phyloP scores from a whole-genome alignment of 2,888 invertebrate species.

The Eupsilia transversa region DNA sequence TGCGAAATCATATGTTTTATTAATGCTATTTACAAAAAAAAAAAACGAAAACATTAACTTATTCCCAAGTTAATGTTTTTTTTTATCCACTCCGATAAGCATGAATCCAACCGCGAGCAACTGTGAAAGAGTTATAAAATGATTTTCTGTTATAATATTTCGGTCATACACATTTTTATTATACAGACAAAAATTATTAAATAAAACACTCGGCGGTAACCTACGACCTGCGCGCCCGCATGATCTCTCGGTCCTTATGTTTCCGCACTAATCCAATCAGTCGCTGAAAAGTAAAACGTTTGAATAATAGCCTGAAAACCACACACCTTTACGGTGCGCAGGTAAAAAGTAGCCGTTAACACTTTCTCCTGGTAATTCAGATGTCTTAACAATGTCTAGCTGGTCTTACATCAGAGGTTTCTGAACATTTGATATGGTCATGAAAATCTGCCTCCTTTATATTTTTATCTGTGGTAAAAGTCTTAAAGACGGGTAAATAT shows the following conservation, averaged over 20 bases:
- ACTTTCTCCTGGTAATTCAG: slow-evolving; percentile 54
- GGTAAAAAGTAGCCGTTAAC: slow-evolving; percentile 37
- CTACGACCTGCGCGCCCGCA: not conserved
- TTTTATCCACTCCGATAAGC: too few relatives aligned
- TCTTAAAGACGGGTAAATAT: not conserved
- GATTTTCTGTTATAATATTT: too few relatives aligned
- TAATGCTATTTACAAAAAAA: too few relatives aligned
- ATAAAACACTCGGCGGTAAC: not conserved
- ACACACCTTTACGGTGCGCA: slow-evolving; percentile 23
- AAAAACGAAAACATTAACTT: too few relatives aligned
- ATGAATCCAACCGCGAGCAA: too few relatives aligned
- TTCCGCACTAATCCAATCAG: slow-evolving; percentile 39
- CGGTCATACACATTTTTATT: too few relatives aligned
- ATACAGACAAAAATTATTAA: not conserved
- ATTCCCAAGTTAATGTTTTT: too few relatives aligned
- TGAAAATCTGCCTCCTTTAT: not conserved
- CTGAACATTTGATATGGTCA: not conserved
- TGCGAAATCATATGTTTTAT: too few relatives aligned
- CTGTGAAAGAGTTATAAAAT: not conserved
- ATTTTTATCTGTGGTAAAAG: not conserved
- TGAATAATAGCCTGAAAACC: slow-evolving; percentile 52
- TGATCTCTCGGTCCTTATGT: slow-evolving; percentile 10
- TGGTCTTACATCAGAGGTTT: not conserved
- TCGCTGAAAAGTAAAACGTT: slow-evolving; percentile 53
- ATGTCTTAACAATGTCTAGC: slow-evolving; percentile 11